A percentile compares a stretch with the other conserved stretches of the same genome.
Evolutionary conservation across 2,888 invertebrate species (phyloP).

Genomic region (Epistrophe eligans): DNA sequence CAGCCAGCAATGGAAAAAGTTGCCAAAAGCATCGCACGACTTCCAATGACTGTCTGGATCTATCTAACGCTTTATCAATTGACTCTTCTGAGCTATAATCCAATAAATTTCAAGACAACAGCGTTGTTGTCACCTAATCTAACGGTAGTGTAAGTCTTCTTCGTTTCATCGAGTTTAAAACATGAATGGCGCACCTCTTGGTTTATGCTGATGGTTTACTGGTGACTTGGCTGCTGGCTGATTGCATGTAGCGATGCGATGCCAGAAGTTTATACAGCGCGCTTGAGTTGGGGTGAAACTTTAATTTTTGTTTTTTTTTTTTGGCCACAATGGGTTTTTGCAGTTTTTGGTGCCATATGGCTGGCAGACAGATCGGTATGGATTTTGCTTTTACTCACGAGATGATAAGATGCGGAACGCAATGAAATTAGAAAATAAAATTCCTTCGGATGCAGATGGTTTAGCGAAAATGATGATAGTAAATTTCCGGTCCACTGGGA

Average conservation of each 20-base stretch:
- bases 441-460: conserved; percentile 55
- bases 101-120: conserved; percentile 68
- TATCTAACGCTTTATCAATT: conserved; percentile 70
- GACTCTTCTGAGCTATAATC: conserved; percentile 62
- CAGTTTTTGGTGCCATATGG: conserved; percentile 62
- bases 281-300: conserved; percentile 41
- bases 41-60: conserved; percentile 42
- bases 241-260: conserved; percentile 12
- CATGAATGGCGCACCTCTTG: conserved; percentile 59
- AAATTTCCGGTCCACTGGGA: conserved; percentile 52
- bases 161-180: conserved; percentile 9
- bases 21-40: conserved; percentile 44
- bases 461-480: conserved; percentile 17
- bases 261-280: conserved; percentile 47
- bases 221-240: background rate
- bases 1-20: conserved; percentile 33
- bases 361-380: conserved; percentile 10
- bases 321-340: conserved; percentile 29
- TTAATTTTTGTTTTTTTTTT: conserved; percentile 18
- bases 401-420: conserved; percentile 61
- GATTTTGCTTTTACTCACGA: conserved; percentile 55
- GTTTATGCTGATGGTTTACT: background rate
- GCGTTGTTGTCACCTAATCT: conserved; percentile 66
- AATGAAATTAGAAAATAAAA: conserved; percentile 57
- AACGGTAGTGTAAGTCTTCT: conserved; percentile 34